Evolutionary conservation across 2,797 vertebrate species (phyloP).

Genomic region (Premnoplex brunnescens): DNA sequence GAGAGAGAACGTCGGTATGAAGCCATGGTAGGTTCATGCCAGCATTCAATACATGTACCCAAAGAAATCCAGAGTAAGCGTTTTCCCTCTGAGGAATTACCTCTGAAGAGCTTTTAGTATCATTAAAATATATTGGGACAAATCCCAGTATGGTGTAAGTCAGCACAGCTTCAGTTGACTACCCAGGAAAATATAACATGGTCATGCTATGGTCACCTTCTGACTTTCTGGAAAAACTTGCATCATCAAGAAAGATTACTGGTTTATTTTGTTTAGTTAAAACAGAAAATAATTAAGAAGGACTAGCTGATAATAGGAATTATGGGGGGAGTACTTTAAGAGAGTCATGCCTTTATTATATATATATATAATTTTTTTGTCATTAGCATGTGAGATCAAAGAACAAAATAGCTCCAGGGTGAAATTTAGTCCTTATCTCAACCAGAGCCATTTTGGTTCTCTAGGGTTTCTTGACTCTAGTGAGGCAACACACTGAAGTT

Average conservation of each 20-base stretch:
- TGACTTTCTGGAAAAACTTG: background rate
- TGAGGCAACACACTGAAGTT: background rate
- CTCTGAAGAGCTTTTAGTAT: background rate
- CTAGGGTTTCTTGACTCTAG: background rate
- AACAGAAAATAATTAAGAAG: background rate
- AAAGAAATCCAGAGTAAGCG: background rate
- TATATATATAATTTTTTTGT: background rate
- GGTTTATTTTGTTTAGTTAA: background rate
- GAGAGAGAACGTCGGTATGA: slow-evolving; percentile 68
- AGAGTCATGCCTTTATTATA: background rate
- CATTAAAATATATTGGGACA: background rate
- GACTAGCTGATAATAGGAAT: background rate
- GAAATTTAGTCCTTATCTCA: background rate
- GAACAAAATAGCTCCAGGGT: background rate
- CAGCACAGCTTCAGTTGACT: background rate
- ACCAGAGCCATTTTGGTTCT: background rate
- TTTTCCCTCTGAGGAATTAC: background rate
- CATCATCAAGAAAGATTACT: background rate
- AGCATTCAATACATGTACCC: background rate
- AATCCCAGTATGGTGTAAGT: background rate
- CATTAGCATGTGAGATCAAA: background rate
- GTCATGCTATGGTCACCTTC: background rate
- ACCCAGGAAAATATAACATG: background rate
- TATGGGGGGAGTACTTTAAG: background rate
- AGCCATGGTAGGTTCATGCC: slow-evolving; percentile 69